Evolutionary conservation across 2,888 invertebrate genomes (phyloP), one percentile per base, ranked within the genome.

Genomic region (Cancer borealis): DNA sequence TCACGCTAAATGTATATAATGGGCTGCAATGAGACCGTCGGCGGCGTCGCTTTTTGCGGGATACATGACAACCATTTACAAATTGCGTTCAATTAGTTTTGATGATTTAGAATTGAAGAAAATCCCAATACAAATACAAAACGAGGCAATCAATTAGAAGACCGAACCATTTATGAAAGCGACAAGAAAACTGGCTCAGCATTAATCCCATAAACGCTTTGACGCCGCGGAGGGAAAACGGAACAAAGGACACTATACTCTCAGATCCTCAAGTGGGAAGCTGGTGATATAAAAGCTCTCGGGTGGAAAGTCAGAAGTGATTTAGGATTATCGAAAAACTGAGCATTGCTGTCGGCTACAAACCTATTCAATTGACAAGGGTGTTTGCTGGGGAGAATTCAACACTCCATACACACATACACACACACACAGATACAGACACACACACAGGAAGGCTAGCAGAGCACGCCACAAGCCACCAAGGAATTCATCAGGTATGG

Each of bases 151-250:
- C 66, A 21, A 66, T 66, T 66, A 66, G 66, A 66, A 66, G n/a
- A 66, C n/a, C 66, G n/a, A 66, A 66, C 66, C 14, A 66, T 66
- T 66, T 66, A 66, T 66, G 66, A 66, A 21, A 66, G 66, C 66
- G n/a, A 66, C 66, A 66, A 66, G 66, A 66, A 66, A 66, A 66
- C 66, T 66, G 66, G 66, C 66, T 66, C n/a, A n/a, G n/a, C 66
- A 66, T 66, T 66, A 66, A 66, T 66, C 66, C 66, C 66, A 8
- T 30, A 26, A 17, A 79, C 30, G 12, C 30, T 66, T 79, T 79
- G 30, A 79, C 30, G 26, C 21, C 30, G 30, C 12, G 30, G 21
- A 21, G 21, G 79, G 21, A 30, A 30, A 30, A 79, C 21, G 30
- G 79, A 73, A 26, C 21, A 26, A 73, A 26, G 26, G 73, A n/a